A percentile compares a stretch with the other conserved stretches of the same genome.
Conservation (phyloP, 2,888 invertebrate species). For the Formica aserva region DNA sequence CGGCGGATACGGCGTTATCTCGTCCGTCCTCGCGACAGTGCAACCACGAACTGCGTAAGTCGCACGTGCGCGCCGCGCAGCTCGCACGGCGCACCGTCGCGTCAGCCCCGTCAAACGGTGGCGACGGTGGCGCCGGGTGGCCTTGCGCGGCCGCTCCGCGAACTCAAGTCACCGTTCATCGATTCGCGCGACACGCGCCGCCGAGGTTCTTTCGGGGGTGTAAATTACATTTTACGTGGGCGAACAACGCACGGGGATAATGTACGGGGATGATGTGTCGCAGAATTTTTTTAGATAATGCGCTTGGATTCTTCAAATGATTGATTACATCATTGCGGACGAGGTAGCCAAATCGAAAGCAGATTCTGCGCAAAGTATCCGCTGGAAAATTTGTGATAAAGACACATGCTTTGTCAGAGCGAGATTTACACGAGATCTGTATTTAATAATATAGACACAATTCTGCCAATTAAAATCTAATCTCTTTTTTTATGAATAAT, state of each 20-base stretch:
- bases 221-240: background rate
- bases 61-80: conserved; percentile 59
- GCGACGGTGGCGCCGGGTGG: background rate
- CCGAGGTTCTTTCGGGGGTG: background rate
- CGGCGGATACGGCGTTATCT: conserved; percentile 58
- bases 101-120: background rate
- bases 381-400: background rate
- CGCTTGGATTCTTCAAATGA: background rate
- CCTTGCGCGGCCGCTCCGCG: conserved; percentile 20
- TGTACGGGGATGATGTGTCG: background rate
- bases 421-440: background rate
- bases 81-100: conserved; percentile 26
- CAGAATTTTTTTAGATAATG: background rate
- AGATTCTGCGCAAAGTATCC: background rate
- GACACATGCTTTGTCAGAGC: too few species aligned
- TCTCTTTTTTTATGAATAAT: background rate
- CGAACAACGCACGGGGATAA: background rate
- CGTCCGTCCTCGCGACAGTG: conserved; percentile 77
- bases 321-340: background rate
- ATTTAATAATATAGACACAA: background rate
- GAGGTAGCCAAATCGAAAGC: background rate
- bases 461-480: background rate
- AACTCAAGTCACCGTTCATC: conserved; percentile 9
- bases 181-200: conserved; percentile 24
- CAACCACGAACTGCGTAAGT: conserved; percentile 78